Conservation (phyloP, 2,888 invertebrate species). For the Pandemis corylana region DNA sequence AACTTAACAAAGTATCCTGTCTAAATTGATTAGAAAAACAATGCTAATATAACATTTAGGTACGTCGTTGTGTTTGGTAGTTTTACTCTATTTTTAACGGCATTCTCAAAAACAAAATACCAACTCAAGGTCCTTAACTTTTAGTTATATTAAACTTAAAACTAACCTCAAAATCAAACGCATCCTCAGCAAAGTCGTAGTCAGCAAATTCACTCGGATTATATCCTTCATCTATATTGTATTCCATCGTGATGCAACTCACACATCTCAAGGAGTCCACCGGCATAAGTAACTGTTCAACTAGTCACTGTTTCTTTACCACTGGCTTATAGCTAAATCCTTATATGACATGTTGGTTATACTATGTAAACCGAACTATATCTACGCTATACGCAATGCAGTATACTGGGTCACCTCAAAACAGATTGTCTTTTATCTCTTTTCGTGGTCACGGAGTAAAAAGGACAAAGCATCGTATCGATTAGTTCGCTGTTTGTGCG, state of each 20-base stretch:
- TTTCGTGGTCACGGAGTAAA: background rate
- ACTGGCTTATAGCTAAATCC: background rate
- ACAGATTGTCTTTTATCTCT: constrained; percentile 23
- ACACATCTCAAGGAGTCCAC: constrained; percentile 61
- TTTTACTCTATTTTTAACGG: background rate
- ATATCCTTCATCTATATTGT: constrained; percentile 71
- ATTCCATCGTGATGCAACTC: constrained; percentile 73
- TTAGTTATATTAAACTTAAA: background rate
- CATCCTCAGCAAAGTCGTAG: constrained; percentile 79
- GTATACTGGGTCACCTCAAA: background rate
- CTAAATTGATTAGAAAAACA: too few species aligned
- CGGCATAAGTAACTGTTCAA: constrained; percentile 44
- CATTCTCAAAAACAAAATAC: background rate
- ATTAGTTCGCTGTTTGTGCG: background rate
- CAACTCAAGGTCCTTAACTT: background rate
- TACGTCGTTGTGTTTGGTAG: background rate
- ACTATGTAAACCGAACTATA: constrained; percentile 14
- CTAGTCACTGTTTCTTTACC: background rate
- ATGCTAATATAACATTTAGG: background rate
- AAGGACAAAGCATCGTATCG: constrained; percentile 23
- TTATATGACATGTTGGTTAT: constrained; percentile 18
- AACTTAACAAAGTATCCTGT: too few species aligned
- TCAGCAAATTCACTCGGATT: constrained; percentile 73
- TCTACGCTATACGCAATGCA: constrained; percentile 29
- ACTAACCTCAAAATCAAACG: constrained; percentile 80